phyloP scores from a whole-genome alignment of 2,113 vertebrate species.

The Thermophis baileyi region DNA sequence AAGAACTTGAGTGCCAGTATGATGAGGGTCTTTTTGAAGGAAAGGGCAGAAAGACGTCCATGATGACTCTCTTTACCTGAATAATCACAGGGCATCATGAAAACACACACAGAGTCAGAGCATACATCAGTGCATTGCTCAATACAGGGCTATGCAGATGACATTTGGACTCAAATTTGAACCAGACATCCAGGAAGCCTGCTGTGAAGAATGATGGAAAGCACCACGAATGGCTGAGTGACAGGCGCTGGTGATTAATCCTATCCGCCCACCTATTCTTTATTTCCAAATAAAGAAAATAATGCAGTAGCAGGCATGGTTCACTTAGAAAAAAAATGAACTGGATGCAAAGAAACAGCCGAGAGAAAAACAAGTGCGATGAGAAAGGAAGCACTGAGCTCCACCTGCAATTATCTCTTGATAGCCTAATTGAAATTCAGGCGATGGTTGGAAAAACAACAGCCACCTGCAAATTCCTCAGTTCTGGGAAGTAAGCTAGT shows the following conservation, averaged over 20 bases:
- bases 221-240: background rate
- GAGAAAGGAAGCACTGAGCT: background rate
- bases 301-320: background rate
- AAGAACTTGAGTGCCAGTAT: background rate
- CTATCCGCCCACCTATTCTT: background rate
- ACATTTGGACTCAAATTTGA: background rate
- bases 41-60: background rate
- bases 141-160: background rate
- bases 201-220: background rate
- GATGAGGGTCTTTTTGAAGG: background rate
- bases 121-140: background rate
- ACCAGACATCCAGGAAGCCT: background rate
- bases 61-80: background rate
- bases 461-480: background rate
- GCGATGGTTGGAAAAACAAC: background rate
- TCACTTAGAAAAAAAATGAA: background rate
- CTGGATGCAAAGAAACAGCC: background rate
- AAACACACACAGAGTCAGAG: background rate
- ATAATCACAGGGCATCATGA: background rate
- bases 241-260: background rate
- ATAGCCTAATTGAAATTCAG: background rate
- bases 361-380: background rate
- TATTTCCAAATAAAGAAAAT: background rate
- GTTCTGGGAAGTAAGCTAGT: background rate
- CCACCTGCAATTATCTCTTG: background rate